phyloP scores from a whole-genome alignment of 2,888 invertebrate genomes.

The Dicroscelio sp. region DNA sequence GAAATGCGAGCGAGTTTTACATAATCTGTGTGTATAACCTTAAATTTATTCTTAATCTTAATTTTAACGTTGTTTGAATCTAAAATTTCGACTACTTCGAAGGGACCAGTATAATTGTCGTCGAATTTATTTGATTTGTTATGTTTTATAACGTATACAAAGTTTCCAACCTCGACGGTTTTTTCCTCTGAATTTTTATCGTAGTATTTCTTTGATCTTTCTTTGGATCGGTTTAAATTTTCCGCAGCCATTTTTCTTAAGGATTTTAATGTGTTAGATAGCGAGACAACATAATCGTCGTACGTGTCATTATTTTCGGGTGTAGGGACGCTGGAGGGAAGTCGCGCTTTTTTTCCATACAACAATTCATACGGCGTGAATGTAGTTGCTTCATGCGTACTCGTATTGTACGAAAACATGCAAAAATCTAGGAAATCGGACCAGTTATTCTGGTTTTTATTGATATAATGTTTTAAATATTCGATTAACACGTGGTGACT shows the following conservation, averaged over 20 bases:
- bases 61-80: neutral
- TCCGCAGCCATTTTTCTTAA: neutral
- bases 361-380: constrained; percentile 49
- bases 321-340: neutral
- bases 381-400: constrained; percentile 18
- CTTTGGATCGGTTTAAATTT: neutral
- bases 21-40: neutral
- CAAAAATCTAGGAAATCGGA: neutral
- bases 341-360: constrained; percentile 27
- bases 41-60: neutral
- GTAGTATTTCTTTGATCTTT: neutral
- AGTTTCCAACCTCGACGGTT: neutral
- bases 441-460: neutral
- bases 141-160: neutral
- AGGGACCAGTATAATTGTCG: neutral
- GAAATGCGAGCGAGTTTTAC: neutral
- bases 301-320: neutral
- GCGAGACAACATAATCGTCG: neutral
- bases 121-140: neutral
- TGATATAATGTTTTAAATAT: constrained; percentile 27
- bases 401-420: constrained; percentile 29
- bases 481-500: constrained; percentile 34
- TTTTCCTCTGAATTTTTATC: neutral
- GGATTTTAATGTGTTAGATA: neutral
- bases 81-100: neutral